Conservation (phyloP, 2,888 invertebrate species). For the Schrankia costaestrigalis region DNA sequence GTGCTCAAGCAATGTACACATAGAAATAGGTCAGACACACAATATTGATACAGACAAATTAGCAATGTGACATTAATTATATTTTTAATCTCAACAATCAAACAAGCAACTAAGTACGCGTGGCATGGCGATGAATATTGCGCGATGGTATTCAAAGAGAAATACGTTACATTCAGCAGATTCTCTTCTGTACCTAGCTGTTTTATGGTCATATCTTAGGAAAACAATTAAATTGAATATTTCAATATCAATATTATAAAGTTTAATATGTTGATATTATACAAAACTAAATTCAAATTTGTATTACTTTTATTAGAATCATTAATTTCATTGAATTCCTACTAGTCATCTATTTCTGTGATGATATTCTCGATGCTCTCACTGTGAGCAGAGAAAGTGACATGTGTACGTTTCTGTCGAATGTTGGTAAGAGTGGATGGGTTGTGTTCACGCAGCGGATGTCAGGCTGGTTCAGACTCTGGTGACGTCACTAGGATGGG, state of each 20-base stretch:
- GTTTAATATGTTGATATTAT: neutral
- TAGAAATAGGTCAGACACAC: no score
- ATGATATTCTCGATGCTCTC: conserved; percentile 40
- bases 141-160: no score
- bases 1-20: no score
- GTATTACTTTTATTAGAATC: no score
- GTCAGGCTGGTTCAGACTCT: conserved; percentile 63
- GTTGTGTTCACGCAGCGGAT: conserved; percentile 25
- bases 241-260: neutral
- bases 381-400: conserved; percentile 36
- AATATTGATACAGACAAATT: no score
- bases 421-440: conserved; percentile 10
- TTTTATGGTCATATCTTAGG: no score
- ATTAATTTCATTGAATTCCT: conserved; percentile 13
- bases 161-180: no score
- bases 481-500: conserved; percentile 71
- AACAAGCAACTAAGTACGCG: no score
- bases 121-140: no score
- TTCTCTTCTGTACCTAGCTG: no score
- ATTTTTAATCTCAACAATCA: no score
- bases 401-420: conserved; percentile 29
- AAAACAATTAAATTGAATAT: neutral
- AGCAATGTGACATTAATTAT: no score
- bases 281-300: neutral
- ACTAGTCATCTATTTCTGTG: conserved; percentile 25